Conservation (phyloP, 2,797 vertebrate species). For the Darevskia nairensis region DNA sequence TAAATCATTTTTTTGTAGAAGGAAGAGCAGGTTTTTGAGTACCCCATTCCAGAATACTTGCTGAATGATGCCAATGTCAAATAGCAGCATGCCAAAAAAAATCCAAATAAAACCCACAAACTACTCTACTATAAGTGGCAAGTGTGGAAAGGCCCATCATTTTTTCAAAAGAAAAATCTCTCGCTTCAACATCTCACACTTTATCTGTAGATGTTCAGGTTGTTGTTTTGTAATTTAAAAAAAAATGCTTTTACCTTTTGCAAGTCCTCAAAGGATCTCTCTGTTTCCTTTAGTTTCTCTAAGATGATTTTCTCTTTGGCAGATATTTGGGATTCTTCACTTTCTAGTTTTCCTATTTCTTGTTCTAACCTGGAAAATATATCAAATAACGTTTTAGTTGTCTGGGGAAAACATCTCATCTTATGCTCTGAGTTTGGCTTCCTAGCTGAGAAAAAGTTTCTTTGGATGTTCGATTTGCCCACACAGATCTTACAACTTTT, state of each 20-base stretch:
- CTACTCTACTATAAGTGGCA: too few species aligned
- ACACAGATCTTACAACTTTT: background rate
- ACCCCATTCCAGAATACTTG: too few species aligned
- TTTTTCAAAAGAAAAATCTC: background rate
- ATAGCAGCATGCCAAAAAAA: too few species aligned
- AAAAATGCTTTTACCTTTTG: conserved; percentile 86
- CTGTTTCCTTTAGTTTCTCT: conserved; percentile 93
- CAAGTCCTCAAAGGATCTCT: conserved; percentile 91
- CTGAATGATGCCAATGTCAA: too few species aligned
- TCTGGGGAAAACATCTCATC: conserved; percentile 37
- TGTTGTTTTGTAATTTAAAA: background rate
- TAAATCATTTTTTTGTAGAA: too few species aligned
- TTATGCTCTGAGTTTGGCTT: background rate
- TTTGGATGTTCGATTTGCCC: background rate
- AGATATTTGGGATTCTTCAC: conserved; percentile 95
- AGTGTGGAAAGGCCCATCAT: too few species aligned
- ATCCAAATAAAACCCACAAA: too few species aligned
- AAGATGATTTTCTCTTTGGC: conserved; percentile 95
- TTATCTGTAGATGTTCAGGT: background rate
- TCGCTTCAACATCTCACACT: background rate
- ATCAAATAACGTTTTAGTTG: conserved; percentile 59
- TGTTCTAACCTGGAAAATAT: conserved; percentile 89
- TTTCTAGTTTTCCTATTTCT: conserved; percentile 91
- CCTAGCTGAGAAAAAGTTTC: conserved; percentile 8
- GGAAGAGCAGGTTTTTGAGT: too few species aligned